phyloP scores from a whole-genome alignment of 2,797 vertebrate genomes.

The Anniella stebbinsi region DNA sequence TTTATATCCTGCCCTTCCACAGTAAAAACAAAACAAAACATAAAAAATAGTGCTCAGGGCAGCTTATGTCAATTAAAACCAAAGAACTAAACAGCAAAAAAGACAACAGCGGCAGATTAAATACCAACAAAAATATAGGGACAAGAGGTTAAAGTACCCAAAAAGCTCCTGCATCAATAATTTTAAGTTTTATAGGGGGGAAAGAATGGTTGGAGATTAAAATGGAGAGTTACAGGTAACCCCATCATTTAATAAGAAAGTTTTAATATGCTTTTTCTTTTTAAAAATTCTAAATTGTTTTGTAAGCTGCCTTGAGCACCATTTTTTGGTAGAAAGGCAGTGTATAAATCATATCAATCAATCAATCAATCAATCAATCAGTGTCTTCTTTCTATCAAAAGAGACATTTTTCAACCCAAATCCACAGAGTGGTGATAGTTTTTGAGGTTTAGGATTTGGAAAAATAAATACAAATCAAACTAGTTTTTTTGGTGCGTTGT shows the following conservation, averaged over 20 bases:
- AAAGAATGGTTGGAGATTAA: neutral
- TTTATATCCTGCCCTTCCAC: no score
- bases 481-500: no score
- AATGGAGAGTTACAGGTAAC: neutral
- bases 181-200: neutral
- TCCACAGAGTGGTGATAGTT: neutral
- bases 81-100: neutral
- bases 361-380: neutral
- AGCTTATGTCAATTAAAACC: neutral
- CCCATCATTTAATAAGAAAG: neutral
- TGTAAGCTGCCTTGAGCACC: no score
- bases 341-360: neutral
- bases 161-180: neutral
- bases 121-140: neutral
- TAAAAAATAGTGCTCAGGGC: no score
- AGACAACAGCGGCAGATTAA: neutral
- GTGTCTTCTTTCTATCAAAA: constrained; percentile 31
- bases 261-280: no score
- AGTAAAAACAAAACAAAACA: no score
- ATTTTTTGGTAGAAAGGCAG: no score
- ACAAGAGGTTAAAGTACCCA: neutral
- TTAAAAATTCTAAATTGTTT: no score
- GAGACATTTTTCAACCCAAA: neutral
- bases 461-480: constrained; percentile 19
- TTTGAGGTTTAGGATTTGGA: rapidly evolving